Conservation (phyloP, 2,888 invertebrate species). For the Disparrhopalites patrizii region DNA sequence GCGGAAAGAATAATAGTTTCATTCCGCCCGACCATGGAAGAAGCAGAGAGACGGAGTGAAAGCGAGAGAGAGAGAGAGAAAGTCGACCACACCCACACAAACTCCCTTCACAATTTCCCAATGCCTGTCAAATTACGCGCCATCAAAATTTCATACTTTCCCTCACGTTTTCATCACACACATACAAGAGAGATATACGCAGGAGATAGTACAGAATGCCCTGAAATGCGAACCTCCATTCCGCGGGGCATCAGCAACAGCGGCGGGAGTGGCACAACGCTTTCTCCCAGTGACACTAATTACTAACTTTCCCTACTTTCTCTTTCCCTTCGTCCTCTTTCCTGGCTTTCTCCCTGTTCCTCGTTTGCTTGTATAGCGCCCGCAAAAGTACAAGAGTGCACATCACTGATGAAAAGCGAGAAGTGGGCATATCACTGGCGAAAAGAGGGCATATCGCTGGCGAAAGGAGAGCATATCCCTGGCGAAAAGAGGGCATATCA, state of each 20-base stretch:
- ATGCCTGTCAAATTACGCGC: slow-evolving; percentile 12
- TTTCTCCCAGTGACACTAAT: not conserved
- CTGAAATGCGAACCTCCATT: not conserved
- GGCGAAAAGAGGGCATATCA: too few relatives aligned
- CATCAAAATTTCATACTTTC: slow-evolving; percentile 14
- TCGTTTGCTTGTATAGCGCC: too few relatives aligned
- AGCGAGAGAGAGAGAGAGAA: too few relatives aligned
- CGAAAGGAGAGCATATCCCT: too few relatives aligned
- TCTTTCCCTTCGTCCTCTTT: not conserved
- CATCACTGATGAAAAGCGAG: not conserved
- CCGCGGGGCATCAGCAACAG: not conserved
- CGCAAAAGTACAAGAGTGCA: too few relatives aligned
- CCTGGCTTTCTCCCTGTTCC: not conserved
- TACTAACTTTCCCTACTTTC: not conserved
- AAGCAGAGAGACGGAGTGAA: too few relatives aligned
- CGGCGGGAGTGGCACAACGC: not conserved
- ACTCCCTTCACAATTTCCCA: not conserved
- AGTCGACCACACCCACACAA: slow-evolving; percentile 7
- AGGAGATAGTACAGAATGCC: not conserved
- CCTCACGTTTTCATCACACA: not conserved
- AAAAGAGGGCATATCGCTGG: too few relatives aligned
- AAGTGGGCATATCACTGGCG: not conserved
- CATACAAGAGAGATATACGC: not conserved
- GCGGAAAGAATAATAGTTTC: slow-evolving; percentile 31
- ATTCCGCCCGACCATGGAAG: slow-evolving; percentile 20